phyloP scores from a whole-genome alignment of 1,140 invertebrate genomes.

The Dreissena rostriformis region DNA sequence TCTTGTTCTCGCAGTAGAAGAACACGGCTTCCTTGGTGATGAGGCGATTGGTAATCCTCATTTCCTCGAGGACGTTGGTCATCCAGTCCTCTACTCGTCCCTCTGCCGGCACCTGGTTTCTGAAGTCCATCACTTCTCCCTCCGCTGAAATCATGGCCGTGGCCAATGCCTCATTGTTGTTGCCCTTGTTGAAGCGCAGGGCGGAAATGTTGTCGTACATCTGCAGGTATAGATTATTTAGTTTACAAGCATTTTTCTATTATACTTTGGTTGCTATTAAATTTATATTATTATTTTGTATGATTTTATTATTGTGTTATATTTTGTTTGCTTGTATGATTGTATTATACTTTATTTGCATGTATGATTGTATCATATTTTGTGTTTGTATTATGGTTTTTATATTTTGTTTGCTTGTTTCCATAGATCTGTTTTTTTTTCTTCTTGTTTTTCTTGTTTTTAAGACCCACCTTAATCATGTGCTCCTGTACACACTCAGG shows the following conservation, averaged over 20 bases:
- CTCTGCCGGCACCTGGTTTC: constrained; percentile 83
- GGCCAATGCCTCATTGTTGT: constrained; percentile 85
- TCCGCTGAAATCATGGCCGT: constrained; percentile 93
- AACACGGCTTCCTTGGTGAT: constrained; percentile 94
- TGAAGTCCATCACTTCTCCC: constrained; percentile 93
- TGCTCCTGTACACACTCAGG: constrained; percentile 92
- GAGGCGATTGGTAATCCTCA: constrained; percentile 91
- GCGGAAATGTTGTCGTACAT: constrained; percentile 95
- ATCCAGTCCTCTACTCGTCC: constrained; percentile 95
- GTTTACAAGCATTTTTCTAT: no score
- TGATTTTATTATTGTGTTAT: no score
- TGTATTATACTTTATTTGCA: no score
- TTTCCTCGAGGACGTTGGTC: constrained; percentile 91
- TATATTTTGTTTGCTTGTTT: no score
- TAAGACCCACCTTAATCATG: constrained; percentile 90
- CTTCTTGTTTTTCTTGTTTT: no score
- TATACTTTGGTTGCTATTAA: no score
- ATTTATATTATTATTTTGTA: no score
- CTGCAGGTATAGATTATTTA: constrained; percentile 70
- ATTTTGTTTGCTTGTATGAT: no score
- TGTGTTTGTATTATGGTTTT: no score
- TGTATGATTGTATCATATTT: no score
- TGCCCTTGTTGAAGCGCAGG: constrained; percentile 86
- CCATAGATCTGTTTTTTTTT: no score
- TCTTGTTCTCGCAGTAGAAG: constrained; percentile 89